Conservation (phyloP, 2,113 vertebrate genomes). For the Saccopteryx leptura region DNA sequence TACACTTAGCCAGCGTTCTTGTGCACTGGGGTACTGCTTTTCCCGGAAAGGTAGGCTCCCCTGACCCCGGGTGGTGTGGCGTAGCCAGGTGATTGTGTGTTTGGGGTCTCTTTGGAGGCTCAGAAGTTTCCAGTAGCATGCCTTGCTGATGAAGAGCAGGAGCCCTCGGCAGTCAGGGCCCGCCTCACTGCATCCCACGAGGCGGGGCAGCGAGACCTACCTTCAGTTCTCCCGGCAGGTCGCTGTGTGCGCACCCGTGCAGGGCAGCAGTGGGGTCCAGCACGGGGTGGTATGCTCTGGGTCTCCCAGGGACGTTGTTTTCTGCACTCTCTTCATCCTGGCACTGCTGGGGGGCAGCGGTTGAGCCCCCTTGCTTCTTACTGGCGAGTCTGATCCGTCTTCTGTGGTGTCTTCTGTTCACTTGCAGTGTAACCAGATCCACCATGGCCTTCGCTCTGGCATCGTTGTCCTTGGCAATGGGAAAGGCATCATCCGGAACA, state of each 20-base stretch:
- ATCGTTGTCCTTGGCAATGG: conserved; percentile 95
- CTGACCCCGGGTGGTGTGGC: background rate
- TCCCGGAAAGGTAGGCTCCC: background rate
- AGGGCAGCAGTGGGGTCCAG: background rate
- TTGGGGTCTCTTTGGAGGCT: background rate
- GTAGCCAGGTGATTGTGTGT: background rate
- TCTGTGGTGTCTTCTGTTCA: conserved; percentile 62
- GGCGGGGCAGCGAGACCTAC: background rate
- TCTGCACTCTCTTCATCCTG: rapidly evolving
- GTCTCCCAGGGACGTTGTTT: rapidly evolving
- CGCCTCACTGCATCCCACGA: background rate
- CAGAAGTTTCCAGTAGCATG: background rate
- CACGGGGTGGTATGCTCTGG: background rate
- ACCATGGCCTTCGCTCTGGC: conserved; percentile 95
- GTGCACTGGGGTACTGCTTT: background rate
- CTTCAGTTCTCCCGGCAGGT: background rate
- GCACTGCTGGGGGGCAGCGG: background rate
- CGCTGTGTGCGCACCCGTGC: rapidly evolving
- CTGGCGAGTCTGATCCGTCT: conserved; percentile 10
- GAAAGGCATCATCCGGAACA: conserved; percentile 95
- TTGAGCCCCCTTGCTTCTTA: background rate
- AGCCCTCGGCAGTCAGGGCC: background rate
- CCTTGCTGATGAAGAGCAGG: background rate
- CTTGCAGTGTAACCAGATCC: conserved; percentile 95
- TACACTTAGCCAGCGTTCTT: background rate